These are phyloP conservation scores for Bergia sp. DNA, from an alignment of 92 coral and sea anemone species.

Conservation along the genomic window DNA sequence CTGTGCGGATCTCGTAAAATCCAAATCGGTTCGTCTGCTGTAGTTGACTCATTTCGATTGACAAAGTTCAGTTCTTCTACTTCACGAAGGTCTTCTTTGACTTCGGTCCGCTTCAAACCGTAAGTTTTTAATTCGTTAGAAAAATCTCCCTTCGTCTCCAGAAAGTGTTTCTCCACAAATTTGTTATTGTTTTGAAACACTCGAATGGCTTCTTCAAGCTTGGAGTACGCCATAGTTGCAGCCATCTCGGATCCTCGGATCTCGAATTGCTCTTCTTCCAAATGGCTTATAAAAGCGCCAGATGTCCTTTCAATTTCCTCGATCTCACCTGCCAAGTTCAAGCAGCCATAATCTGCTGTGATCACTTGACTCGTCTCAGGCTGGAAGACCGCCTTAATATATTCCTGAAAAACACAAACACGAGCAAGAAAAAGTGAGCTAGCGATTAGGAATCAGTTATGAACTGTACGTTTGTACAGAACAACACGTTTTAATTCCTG, in stretches of 20 bases:
- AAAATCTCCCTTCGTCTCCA: slow-evolving; percentile 35
- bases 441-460: slow-evolving; percentile 12
- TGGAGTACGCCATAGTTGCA: slow-evolving; percentile 63
- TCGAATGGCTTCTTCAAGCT: slow-evolving; percentile 14
- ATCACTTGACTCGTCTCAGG: slow-evolving; percentile 53
- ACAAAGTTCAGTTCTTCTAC: slow-evolving; percentile 24
- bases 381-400: slow-evolving; percentile 73
- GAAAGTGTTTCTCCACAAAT: slow-evolving; percentile 29
- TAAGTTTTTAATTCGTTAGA: slow-evolving; percentile 32
- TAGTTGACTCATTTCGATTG: background rate
- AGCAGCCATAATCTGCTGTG: slow-evolving; percentile 40
- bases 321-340: slow-evolving; percentile 45
- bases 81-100: slow-evolving; percentile 36
- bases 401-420: slow-evolving; percentile 76
- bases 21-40: slow-evolving; percentile 29
- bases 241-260: slow-evolving; percentile 64
- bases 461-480: slow-evolving; percentile 48
- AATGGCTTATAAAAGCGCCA: slow-evolving; percentile 48
- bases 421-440: background rate
- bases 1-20: slow-evolving; percentile 8
- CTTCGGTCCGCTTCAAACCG: slow-evolving; percentile 47
- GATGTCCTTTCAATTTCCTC: slow-evolving; percentile 62
- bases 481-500: background rate
- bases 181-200: slow-evolving; percentile 43
- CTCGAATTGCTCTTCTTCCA: slow-evolving; percentile 54